Conservation (phyloP, 2,888 invertebrate genomes). For the Lottia gigantea region DNA sequence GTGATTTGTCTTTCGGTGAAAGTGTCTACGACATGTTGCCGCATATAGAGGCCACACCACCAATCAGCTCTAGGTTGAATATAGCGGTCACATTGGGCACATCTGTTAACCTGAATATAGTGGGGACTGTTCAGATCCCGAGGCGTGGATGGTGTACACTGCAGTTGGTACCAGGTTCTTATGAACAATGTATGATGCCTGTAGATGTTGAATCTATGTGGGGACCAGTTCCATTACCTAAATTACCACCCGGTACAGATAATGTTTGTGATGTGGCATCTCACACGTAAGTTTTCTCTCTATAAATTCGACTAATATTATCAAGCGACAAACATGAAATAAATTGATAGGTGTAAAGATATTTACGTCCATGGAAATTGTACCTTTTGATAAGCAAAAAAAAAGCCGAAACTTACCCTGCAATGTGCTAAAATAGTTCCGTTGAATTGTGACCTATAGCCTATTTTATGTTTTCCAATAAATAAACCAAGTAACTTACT, state of each 20-base stretch:
- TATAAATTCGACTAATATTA: no score
- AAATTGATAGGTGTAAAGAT: no score
- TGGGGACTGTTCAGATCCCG: conserved; percentile 47
- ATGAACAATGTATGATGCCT: conserved; percentile 66
- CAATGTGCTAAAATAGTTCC: no score
- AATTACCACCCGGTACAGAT: conserved; percentile 55
- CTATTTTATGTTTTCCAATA: no score
- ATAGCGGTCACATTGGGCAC: conserved; percentile 14
- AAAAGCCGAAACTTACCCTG: no score
- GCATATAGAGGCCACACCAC: conserved; percentile 12
- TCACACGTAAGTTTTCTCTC: conserved; percentile 53
- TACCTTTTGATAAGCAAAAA: no score
- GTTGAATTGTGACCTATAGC: no score
- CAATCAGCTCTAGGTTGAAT: background rate
- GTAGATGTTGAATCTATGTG: conserved; percentile 64
- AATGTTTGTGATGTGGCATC: conserved; percentile 64
- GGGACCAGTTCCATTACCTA: conserved; percentile 64
- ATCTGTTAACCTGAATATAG: conserved; percentile 35
- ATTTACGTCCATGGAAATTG: no score
- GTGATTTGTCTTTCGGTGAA: conserved; percentile 26
- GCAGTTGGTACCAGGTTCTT: conserved; percentile 46
- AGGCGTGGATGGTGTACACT: conserved; percentile 50
- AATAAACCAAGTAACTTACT: no score
- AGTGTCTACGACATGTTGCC: conserved; percentile 24
- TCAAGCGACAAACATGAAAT: no score